phyloP scores from a whole-genome alignment of 2,797 vertebrate genomes.

The Crocodylus rhombifer region DNA sequence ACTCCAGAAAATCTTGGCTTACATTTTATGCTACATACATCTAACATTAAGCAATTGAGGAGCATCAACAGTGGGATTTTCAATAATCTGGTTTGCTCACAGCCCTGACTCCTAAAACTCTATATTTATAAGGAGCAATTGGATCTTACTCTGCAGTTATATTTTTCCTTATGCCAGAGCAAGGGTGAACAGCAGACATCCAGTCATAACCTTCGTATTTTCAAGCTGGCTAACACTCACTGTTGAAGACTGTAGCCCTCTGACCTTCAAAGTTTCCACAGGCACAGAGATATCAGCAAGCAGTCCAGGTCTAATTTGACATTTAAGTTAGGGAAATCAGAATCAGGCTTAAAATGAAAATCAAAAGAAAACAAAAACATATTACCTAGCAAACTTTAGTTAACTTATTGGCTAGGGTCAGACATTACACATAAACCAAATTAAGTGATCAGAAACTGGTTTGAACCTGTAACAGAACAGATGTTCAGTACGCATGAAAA shows the following conservation, averaged over 20 bases:
- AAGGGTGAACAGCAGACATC: neutral
- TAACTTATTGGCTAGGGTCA: too few relatives aligned
- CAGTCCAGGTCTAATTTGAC: neutral
- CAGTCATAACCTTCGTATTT: fast-evolving
- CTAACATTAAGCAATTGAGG: too few relatives aligned
- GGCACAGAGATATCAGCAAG: neutral
- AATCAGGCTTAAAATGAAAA: too few relatives aligned
- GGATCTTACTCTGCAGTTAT: neutral
- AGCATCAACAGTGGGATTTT: neutral
- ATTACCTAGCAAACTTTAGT: too few relatives aligned
- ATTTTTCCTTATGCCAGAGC: neutral
- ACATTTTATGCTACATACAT: neutral
- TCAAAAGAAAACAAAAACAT: too few relatives aligned
- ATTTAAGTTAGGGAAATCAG: too few relatives aligned
- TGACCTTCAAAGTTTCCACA: neutral
- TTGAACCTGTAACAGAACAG: too few relatives aligned
- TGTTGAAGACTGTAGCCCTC: neutral
- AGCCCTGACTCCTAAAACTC: too few relatives aligned
- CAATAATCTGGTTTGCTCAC: neutral
- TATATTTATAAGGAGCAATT: too few relatives aligned
- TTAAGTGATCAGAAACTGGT: too few relatives aligned
- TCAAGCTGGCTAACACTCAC: neutral
- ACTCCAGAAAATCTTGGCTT: neutral
- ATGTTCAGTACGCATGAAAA: too few relatives aligned
- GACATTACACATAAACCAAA: too few relatives aligned